phyloP scores from a whole-genome alignment of 2,888 invertebrate genomes.

The Frankliniella intonsa region DNA sequence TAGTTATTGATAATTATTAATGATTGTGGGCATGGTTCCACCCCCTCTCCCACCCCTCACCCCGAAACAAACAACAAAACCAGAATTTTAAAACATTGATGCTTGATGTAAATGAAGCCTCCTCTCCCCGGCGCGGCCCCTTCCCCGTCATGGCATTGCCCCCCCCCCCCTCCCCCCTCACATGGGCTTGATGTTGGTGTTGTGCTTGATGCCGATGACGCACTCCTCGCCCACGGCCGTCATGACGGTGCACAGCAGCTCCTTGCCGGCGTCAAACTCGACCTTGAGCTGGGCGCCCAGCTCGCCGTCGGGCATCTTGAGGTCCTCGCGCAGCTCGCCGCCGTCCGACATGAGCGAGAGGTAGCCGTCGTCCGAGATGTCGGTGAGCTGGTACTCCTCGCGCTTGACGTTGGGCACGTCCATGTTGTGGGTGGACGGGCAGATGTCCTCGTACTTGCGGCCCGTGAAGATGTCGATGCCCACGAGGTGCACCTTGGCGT shows the following conservation, averaged over 20 bases:
- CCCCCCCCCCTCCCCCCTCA: neutral
- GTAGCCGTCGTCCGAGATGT: conserved; percentile 89
- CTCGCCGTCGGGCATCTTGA: conserved; percentile 92
- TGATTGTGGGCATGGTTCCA: too few relatives aligned
- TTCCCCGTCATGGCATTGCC: neutral
- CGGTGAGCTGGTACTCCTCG: conserved; percentile 91
- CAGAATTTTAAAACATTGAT: too few relatives aligned
- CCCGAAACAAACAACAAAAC: too few relatives aligned
- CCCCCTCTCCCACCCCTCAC: too few relatives aligned
- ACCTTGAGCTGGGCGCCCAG: conserved; percentile 80
- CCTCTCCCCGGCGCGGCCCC: neutral
- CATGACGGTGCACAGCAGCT: conserved; percentile 87
- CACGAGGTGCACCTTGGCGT: conserved; percentile 97
- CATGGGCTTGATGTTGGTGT: conserved; percentile 59
- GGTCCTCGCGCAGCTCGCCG: conserved; percentile 92
- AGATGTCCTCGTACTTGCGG: conserved; percentile 98
- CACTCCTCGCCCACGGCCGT: conserved; percentile 90
- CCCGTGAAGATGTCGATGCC: conserved; percentile 88
- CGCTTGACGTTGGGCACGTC: conserved; percentile 98
- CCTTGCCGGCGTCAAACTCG: conserved; percentile 84
- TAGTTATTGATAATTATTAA: too few relatives aligned
- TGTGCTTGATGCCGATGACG: conserved; percentile 92
- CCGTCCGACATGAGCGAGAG: conserved; percentile 92
- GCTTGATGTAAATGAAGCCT: too few relatives aligned
- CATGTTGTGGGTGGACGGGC: conserved; percentile 99